Evolutionary conservation across 2,113 vertebrate species (phyloP), one percentile per base, ranked within the genome.

Genomic region (Cryptotis parvus): DNA sequence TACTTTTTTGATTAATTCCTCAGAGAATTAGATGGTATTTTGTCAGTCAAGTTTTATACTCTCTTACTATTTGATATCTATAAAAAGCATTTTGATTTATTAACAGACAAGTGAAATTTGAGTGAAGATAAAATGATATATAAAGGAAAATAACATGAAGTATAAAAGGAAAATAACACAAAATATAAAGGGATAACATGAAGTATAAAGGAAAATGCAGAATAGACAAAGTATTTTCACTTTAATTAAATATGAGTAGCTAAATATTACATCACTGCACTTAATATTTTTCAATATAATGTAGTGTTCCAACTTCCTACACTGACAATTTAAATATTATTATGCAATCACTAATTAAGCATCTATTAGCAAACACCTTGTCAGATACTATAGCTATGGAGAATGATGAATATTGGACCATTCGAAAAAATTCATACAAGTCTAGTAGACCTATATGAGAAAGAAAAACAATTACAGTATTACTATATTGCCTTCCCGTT

Each of bases 51-150:
- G 27, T 83, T 41, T 85, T 26, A 82, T 39, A n/a, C 22, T 75
- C 31, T 91, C 4, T 84, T 72, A 82, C 10, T 39, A 74, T 49
- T 8, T 39, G 5, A 90, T 39, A 65, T 84, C 10, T n/a, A 86
- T 10, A 76, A 22, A 69, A 94, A 78, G 55, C 29, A 89, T 11
- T 70, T 87, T 80, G 5, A 90, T 58, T 85, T 85, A 83, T 74
- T 35, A 35, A n/a, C 55, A 86, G 83, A 74, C n/a, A n/a, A n/a
- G n/a, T n/a, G n/a, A n/a, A n/a, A n/a, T n/a, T n/a, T n/a, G n/a
- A n/a, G n/a, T n/a, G n/a, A n/a, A n/a, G n/a, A n/a, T n/a, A n/a
- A n/a, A n/a, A n/a, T n/a, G n/a, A n/a, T n/a, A n/a, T n/a, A n/a
- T n/a, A n/a, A n/a, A n/a, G n/a, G n/a, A n/a, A n/a, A n/a, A n/a